Evolutionary conservation across 2,888 invertebrate genomes (phyloP).

Genomic region (Cheilosia pagana): DNA sequence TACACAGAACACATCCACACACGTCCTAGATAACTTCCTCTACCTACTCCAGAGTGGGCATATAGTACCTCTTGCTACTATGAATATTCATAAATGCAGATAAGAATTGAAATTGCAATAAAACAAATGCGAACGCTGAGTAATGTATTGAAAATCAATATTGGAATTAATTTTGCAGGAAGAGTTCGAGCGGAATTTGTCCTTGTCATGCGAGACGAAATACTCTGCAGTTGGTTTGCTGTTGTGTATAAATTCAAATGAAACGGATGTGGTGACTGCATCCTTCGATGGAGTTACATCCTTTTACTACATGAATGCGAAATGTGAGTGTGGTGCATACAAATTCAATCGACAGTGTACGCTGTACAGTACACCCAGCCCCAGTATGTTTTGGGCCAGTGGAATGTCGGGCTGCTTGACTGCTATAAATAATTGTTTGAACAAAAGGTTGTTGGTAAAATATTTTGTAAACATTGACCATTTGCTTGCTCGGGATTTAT

Average conservation of each 20-base stretch:
- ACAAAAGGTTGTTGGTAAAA: slow-evolving; percentile 74
- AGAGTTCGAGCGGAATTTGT: slow-evolving; percentile 72
- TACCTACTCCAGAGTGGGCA: slow-evolving; percentile 17
- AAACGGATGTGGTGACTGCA: slow-evolving; percentile 75
- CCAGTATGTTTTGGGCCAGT: slow-evolving; percentile 66
- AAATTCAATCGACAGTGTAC: slow-evolving; percentile 70
- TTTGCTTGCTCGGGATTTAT: slow-evolving; percentile 72
- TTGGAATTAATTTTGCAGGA: slow-evolving; percentile 75
- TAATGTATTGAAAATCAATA: slow-evolving; percentile 75
- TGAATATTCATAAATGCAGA: slow-evolving; percentile 75
- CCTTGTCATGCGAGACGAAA: slow-evolving; percentile 75
- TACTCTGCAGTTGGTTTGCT: slow-evolving; percentile 69
- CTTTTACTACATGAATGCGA: slow-evolving; percentile 65
- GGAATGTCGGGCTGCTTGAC: slow-evolving; percentile 59
- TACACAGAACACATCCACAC: slow-evolving; percentile 29
- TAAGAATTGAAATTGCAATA: slow-evolving; percentile 75
- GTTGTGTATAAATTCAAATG: slow-evolving; percentile 74
- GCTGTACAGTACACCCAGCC: slow-evolving; percentile 54
- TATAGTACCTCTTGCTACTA: slow-evolving; percentile 61
- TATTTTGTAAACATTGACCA: slow-evolving; percentile 75
- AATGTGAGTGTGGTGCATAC: slow-evolving; percentile 67
- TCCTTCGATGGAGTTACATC: slow-evolving; percentile 75
- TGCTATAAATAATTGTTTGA: slow-evolving; percentile 75
- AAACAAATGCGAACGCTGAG: slow-evolving; percentile 73
- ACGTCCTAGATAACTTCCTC: slow-evolving; percentile 57